Conservation (phyloP, 2,113 vertebrate genomes). For the Pardalotus punctatus region DNA sequence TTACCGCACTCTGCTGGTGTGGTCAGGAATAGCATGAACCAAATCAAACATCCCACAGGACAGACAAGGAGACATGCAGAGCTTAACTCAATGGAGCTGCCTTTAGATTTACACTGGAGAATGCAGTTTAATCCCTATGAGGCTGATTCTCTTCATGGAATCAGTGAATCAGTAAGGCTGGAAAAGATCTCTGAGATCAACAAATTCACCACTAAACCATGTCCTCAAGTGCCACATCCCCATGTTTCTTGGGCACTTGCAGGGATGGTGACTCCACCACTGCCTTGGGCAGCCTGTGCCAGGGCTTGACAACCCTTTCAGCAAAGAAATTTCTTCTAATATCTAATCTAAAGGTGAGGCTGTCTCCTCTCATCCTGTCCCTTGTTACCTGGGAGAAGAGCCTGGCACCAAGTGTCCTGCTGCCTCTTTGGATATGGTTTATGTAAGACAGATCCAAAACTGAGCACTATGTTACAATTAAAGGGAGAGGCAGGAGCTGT, state of each 20-base stretch:
- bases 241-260: accelerated
- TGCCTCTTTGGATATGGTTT: neutral
- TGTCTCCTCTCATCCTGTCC: neutral
- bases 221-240: neutral
- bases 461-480: neutral
- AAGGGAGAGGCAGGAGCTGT: neutral
- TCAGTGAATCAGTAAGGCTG: neutral
- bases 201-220: neutral
- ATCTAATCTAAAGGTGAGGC: neutral
- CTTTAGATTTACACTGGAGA: neutral
- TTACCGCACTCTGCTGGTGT: slow-evolving; percentile 28
- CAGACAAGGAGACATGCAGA: neutral
- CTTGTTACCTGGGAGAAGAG: neutral
- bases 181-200: neutral
- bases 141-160: neutral
- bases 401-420: neutral
- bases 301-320: neutral
- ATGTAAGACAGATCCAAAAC: neutral
- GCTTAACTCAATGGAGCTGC: accelerated
- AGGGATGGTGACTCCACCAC: neutral
- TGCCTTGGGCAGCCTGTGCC: neutral
- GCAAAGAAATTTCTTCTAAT: neutral
- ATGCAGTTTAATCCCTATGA: neutral
- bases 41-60: neutral
- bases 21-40: neutral